A percentile compares a stretch with the other conserved stretches of the same genome.
Evolutionary conservation across 2,797 vertebrate genomes (phyloP).

Genomic region (Gadopsis bispinosus): DNA sequence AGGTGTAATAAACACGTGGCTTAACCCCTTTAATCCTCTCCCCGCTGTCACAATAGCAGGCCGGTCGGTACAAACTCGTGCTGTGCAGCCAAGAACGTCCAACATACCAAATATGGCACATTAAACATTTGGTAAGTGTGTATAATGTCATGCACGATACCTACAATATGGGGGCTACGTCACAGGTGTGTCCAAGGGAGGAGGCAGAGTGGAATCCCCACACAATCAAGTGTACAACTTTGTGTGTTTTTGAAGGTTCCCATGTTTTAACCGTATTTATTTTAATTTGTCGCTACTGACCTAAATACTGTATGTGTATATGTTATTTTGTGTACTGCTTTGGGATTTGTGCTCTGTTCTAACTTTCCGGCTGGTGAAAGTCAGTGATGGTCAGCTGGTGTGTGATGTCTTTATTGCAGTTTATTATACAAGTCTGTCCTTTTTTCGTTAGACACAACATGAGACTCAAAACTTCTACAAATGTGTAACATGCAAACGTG

Average conservation of each 20-base stretch:
- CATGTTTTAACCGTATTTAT: background rate
- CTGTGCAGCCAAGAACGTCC: background rate
- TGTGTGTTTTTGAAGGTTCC: no score
- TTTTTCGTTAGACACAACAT: background rate
- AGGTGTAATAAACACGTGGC: background rate
- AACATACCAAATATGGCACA: no score
- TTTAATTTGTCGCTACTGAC: background rate
- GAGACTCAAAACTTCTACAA: background rate
- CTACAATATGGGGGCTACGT: background rate
- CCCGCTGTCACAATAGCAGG: background rate
- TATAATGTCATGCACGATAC: no score
- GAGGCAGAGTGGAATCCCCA: no score
- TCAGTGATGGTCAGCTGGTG: background rate
- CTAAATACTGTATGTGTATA: background rate
- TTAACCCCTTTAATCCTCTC: conserved; percentile 1
- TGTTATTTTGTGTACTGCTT: background rate
- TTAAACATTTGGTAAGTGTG: background rate
- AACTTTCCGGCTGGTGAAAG: background rate
- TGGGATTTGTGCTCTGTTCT: background rate
- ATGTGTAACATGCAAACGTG: background rate
- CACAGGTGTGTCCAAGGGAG: no score
- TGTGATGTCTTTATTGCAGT: background rate
- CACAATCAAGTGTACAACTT: no score
- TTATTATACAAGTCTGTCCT: background rate
- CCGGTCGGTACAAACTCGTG: background rate